Evolutionary conservation across 2,888 invertebrate species (phyloP).

Genomic region (Nemotelus nigrinus): DNA sequence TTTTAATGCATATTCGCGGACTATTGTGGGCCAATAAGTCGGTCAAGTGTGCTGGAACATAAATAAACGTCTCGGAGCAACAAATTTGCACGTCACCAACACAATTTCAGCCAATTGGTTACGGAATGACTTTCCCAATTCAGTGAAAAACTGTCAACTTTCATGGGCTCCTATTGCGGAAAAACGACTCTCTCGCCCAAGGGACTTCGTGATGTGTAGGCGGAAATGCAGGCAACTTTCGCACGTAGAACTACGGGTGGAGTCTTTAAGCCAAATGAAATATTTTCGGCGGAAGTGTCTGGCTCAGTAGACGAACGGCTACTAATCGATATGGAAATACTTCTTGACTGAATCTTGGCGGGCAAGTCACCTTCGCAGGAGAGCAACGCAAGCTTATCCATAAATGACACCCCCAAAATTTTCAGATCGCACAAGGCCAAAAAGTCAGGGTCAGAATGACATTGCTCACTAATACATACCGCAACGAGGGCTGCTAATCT

Average conservation of each 20-base stretch:
- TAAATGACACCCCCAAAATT: background rate
- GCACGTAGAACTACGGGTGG: conserved; percentile 6
- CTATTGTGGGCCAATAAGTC: too few relatives aligned
- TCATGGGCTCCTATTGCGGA: too few relatives aligned
- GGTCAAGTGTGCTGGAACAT: too few relatives aligned
- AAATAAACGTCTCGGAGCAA: too few relatives aligned
- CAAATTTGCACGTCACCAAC: too few relatives aligned
- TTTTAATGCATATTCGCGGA: too few relatives aligned
- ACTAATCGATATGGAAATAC: conserved; percentile 34
- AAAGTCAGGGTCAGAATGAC: conserved; percentile 22
- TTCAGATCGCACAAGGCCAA: conserved; percentile 10
- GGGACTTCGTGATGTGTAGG: conserved; percentile 13
- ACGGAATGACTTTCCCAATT: too few relatives aligned
- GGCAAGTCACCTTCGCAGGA: background rate
- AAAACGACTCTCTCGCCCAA: conserved; percentile 12
- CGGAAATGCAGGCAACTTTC: background rate
- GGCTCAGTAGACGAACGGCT: conserved; percentile 15
- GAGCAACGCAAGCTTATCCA: background rate
- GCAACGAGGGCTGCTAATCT: conserved; percentile 96
- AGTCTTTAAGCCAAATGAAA: conserved; percentile 4
- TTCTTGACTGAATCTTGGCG: conserved; percentile 30
- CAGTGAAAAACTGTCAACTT: too few relatives aligned
- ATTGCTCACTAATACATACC: conserved; percentile 69
- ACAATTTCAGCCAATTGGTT: too few relatives aligned
- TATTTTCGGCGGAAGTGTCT: background rate